Evolutionary conservation across 2,888 invertebrate genomes (phyloP).

Genomic region (Pseudococcus viburni): DNA sequence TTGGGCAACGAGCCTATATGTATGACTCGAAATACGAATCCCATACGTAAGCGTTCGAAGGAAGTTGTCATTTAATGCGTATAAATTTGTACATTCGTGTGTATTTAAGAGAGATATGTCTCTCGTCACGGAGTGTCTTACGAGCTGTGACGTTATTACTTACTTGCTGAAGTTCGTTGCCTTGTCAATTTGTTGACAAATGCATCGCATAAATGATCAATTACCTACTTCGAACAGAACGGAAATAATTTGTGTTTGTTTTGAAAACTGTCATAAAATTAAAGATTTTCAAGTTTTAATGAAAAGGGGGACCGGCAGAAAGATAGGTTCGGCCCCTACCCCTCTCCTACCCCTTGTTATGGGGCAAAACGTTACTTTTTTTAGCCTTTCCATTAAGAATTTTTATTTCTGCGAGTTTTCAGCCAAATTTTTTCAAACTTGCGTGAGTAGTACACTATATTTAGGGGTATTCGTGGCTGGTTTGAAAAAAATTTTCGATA

Average conservation of each 20-base stretch:
- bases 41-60: background rate
- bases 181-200: slow-evolving; percentile 43
- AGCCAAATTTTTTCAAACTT: no score
- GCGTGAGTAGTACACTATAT: no score
- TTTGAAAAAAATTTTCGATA: no score
- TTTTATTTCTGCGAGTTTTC: no score
- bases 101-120: background rate
- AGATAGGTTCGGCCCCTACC: no score
- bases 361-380: no score
- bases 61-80: background rate
- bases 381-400: no score
- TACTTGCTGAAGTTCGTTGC: background rate
- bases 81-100: background rate
- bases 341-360: no score
- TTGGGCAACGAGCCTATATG: slow-evolving; percentile 49
- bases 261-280: background rate
- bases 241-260: slow-evolving; percentile 7
- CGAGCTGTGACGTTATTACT: no score
- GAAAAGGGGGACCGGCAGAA: no score
- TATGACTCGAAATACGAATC: slow-evolving; percentile 23
- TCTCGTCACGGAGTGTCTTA: background rate
- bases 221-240: background rate
- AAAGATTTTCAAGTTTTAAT: background rate
- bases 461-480: no score
- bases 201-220: background rate